A percentile compares a stretch with the other conserved stretches of the same genome.
Conservation (phyloP, 1,140 invertebrate genomes). For the Brachionus calyciflorus region DNA sequence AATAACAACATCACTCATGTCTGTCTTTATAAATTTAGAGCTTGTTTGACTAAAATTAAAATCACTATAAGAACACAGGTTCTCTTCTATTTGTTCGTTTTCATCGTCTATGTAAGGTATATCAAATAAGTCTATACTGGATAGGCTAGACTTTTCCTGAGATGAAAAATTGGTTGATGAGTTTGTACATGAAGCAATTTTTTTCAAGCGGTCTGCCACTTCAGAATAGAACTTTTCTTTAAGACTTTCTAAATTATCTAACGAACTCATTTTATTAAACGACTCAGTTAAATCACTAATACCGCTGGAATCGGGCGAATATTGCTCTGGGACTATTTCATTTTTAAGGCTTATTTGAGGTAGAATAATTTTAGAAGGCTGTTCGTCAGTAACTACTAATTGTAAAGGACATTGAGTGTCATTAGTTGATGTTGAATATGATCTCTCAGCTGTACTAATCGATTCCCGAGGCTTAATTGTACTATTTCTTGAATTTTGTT, state of each 20-base stretch:
- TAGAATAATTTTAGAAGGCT: slow-evolving; percentile 9
- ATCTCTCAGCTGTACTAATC: not conserved
- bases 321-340: not conserved
- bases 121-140: slow-evolving; percentile 28
- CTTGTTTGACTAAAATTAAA: slow-evolving; percentile 4
- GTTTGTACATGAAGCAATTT: slow-evolving; percentile 10
- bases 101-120: slow-evolving; percentile 43
- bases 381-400: slow-evolving; percentile 13
- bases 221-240: slow-evolving; percentile 42
- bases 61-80: not conserved
- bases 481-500: not conserved
- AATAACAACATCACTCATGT: slow-evolving; percentile 14
- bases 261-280: not conserved
- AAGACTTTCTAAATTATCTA: slow-evolving; percentile 22
- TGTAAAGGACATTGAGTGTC: not conserved
- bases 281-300: not conserved
- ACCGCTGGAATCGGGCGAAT: not conserved
- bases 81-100: not conserved
- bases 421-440: slow-evolving; percentile 29
- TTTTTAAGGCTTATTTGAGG: not conserved
- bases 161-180: slow-evolving; percentile 3
- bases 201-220: slow-evolving; percentile 13
- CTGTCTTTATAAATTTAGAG: not conserved
- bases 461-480: not conserved
- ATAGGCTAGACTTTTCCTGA: slow-evolving; percentile 29